phyloP scores from a whole-genome alignment of 2,888 invertebrate genomes.

The Meteorus cinctellus region DNA sequence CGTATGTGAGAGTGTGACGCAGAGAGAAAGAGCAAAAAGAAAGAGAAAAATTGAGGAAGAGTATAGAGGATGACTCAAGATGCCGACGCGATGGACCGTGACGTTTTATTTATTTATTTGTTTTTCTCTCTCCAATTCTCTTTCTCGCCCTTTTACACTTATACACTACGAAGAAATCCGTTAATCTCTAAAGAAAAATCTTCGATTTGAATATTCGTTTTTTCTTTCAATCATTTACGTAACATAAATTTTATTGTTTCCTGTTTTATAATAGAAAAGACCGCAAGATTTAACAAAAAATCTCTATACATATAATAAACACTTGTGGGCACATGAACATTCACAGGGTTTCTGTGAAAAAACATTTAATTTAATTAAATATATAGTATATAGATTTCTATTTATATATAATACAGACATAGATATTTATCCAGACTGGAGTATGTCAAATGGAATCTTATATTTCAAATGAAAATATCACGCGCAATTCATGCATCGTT shows the following conservation, averaged over 20 bases:
- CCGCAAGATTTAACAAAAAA: neutral
- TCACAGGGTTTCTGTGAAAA: constrained; percentile 21
- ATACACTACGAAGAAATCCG: neutral
- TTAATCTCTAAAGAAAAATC: neutral
- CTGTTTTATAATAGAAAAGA: neutral
- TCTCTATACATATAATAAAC: neutral
- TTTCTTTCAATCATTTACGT: neutral
- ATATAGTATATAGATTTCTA: neutral
- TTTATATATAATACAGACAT: neutral
- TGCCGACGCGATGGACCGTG: constrained; percentile 35
- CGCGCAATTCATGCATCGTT: constrained; percentile 17
- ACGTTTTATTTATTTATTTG: constrained; percentile 30
- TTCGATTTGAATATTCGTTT: neutral
- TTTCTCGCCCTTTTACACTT: neutral
- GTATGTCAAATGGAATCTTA: constrained; percentile 30
- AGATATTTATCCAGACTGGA: neutral
- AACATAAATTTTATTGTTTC: neutral
- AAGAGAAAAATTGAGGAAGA: constrained; percentile 14
- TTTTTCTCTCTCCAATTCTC: neutral
- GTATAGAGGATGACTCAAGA: constrained; percentile 20
- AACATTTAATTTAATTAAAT: constrained; percentile 22
- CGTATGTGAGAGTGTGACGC: neutral
- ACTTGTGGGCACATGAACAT: constrained; percentile 2
- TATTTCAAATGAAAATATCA: constrained; percentile 24
- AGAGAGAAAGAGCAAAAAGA: constrained; percentile 43